Percentiles rank a stretch among this genome's conserved stretches.
These are phyloP conservation scores for Exocentrus adspersus DNA, from an alignment of 2,888 invertebrate genomes.

Conservation along the genomic window DNA sequence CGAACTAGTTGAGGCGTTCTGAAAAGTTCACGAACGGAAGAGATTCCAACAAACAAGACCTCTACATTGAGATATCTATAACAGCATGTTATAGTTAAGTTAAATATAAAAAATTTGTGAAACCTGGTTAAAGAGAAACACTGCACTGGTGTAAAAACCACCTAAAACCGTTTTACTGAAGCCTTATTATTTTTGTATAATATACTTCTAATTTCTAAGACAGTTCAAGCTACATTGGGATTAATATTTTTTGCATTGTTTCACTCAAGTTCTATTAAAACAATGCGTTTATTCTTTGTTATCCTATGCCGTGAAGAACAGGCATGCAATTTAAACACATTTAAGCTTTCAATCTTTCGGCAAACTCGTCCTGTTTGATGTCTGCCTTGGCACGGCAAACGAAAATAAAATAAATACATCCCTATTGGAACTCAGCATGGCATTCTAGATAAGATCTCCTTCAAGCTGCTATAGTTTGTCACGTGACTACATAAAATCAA, in stretches of 20 bases:
- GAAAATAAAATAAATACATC: slow-evolving; percentile 33
- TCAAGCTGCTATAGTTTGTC: slow-evolving; percentile 34
- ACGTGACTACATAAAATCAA: slow-evolving; percentile 39
- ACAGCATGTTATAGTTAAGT: too few relatives aligned
- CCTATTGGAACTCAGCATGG: slow-evolving; percentile 37
- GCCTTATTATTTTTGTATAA: too few relatives aligned
- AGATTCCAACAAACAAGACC: too few relatives aligned
- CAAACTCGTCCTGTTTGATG: slow-evolving; percentile 27
- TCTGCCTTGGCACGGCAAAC: slow-evolving; percentile 24
- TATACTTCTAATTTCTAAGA: too few relatives aligned
- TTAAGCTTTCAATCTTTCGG: slow-evolving; percentile 28
- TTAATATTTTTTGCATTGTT: not conserved
- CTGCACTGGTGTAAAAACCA: too few relatives aligned
- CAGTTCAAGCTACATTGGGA: too few relatives aligned
- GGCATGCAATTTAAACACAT: slow-evolving; percentile 18
- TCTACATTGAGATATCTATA: too few relatives aligned
- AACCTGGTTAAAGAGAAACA: too few relatives aligned
- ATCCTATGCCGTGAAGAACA: slow-evolving; percentile 7
- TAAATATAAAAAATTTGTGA: too few relatives aligned
- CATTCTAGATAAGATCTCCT: slow-evolving; percentile 34
- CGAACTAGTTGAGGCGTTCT: too few relatives aligned
- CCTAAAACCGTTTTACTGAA: too few relatives aligned
- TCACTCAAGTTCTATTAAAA: not conserved
- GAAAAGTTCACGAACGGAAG: too few relatives aligned
- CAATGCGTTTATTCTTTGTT: not conserved